Conservation (phyloP, 2,113 vertebrate species). For the Catagonus wagneri region DNA sequence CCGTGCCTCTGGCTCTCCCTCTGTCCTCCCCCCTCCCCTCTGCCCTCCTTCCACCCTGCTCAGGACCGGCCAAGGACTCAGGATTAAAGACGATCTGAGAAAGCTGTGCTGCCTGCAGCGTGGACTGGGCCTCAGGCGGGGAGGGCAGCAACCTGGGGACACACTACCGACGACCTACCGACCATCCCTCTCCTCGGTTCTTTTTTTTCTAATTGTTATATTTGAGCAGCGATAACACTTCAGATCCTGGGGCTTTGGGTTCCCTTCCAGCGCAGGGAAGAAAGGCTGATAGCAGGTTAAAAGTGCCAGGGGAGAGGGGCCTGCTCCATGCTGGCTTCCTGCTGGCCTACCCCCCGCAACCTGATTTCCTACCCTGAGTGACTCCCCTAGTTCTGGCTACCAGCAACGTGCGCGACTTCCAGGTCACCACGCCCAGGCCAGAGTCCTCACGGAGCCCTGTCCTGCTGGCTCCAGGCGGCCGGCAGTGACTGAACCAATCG, state of each 20-base stretch:
- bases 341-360: neutral
- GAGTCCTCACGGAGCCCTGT: neutral
- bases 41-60: neutral
- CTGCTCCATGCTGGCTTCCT: neutral
- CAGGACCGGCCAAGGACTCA: fast-evolving
- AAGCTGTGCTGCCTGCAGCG: neutral
- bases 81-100: neutral
- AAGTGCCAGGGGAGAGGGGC: neutral
- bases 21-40: neutral
- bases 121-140: neutral
- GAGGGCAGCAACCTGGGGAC: neutral
- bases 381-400: neutral
- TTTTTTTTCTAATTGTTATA: neutral
- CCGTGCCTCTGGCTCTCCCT: neutral
- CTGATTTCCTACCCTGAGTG: neutral
- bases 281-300: neutral
- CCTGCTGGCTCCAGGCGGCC: neutral
- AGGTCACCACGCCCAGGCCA: neutral
- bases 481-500: fast-evolving
- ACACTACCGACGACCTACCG: fast-evolving
- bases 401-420: neutral
- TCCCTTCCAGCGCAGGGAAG: neutral
- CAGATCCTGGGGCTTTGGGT: neutral
- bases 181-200: neutral
- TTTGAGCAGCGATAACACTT: neutral